Evolutionary conservation across 1,140 invertebrate species (phyloP), one percentile per base, ranked within the genome.

Genomic region (Zophobas morio): DNA sequence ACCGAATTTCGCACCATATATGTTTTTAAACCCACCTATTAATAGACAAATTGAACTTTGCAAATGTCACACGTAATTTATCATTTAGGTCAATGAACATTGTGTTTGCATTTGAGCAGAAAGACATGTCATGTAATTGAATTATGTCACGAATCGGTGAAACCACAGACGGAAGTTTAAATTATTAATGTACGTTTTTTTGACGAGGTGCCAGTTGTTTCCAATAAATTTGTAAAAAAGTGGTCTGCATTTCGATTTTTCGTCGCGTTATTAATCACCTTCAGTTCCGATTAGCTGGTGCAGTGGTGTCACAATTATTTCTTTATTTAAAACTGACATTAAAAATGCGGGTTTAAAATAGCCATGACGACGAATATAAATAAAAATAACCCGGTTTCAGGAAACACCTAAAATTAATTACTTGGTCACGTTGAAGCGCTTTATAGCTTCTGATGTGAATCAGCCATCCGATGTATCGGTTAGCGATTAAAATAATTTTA

Each of bases 331-430:
- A 6, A 6, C 42, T 66, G 39, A 20, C 37, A 66, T 40, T 66
- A 66, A 66, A 32, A 57, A 35, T 57, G 35, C 8, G 20, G 33
- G 20, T 40, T 46, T n/a, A 66, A 66, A 66, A 66, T 66, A 66
- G 33, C 37, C 39, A 39, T 66, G 60, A 66, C 60, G 39, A 32
- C 60, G 37, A n/a, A 20, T 20, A 32, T 66, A 66, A 66, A 66
- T 66, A 66, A 66, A 66, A 66, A 66, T 66, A 66, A 40, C 57
- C 57, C 36, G 39, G 39, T 66, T 66, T 66, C 60, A 46, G 60
- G 60, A 66, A 66, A 8, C n/a, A 66, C 60, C 60, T 66, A 46
- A 66, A 66, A 66, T 66, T 66, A 40, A 47, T 66, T 42, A 66
- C 20, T 40, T 20, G 8, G n/a, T 66, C 60, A 66, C n/a, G 49